These are phyloP conservation scores for Perca schrenkii DNA, from an alignment of 2,113 vertebrate genomes.

Conservation along the genomic window DNA sequence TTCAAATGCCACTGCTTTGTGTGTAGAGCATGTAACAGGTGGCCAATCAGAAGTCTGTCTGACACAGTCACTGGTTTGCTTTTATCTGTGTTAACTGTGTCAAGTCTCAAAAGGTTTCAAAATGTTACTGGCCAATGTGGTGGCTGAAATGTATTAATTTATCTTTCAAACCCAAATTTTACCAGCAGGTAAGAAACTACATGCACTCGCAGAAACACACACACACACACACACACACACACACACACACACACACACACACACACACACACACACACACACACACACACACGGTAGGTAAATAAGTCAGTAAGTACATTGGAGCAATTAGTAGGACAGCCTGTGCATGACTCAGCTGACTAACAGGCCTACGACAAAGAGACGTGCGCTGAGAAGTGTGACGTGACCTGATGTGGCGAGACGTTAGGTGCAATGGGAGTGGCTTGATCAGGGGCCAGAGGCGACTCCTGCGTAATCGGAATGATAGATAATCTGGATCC, in stretches of 20 bases:
- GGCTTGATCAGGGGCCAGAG: constrained; percentile 42
- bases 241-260: neutral
- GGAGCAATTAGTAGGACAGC: constrained; percentile 28
- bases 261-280: neutral
- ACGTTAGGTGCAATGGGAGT: constrained; percentile 43
- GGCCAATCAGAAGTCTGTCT: neutral
- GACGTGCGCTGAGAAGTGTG: constrained; percentile 48
- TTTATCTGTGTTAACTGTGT: neutral
- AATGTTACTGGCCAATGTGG: neutral
- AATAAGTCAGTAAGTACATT: neutral
- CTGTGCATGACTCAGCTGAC: constrained; percentile 35
- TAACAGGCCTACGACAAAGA: constrained; percentile 33
- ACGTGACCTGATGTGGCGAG: constrained; percentile 33
- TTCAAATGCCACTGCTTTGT: neutral
- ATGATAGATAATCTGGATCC: constrained; percentile 65
- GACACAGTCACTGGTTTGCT: neutral
- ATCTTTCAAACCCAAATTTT: neutral
- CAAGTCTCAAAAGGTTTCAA: neutral
- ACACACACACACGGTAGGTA: neutral
- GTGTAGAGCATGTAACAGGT: constrained; percentile 5
- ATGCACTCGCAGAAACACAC: neutral
- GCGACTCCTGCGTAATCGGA: constrained; percentile 60
- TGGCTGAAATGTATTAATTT: neutral
- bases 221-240: neutral
- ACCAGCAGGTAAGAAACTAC: neutral